Evolutionary conservation across 2,797 vertebrate species (phyloP).

Genomic region (Dendrocincla tyrannina): DNA sequence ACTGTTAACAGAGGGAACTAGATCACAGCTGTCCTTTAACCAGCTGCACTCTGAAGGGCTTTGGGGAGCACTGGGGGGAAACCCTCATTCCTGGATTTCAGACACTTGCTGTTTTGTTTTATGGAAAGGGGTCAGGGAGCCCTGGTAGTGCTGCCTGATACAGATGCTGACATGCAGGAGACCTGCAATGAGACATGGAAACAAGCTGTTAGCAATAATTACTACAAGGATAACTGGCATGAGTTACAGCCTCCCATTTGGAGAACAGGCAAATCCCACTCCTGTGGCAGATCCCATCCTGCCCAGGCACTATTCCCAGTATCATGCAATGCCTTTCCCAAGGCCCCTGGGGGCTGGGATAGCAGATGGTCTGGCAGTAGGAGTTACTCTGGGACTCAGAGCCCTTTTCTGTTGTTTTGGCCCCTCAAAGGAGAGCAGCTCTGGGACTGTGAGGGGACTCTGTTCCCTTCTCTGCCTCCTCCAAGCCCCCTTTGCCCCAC

Average conservation of each 20-base stretch:
- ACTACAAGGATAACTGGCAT: conserved; percentile 54
- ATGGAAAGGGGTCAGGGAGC: neutral
- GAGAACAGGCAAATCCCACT: neutral
- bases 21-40: neutral
- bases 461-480: neutral
- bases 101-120: neutral
- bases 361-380: conserved; percentile 23
- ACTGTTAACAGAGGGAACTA: neutral
- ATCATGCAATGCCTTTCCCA: neutral
- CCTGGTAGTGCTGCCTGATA: neutral
- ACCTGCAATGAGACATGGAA: neutral
- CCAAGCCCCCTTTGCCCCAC: neutral
- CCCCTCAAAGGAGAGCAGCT: neutral
- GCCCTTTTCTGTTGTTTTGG: neutral
- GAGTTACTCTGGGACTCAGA: neutral
- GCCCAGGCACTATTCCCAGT: neutral
- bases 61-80: neutral
- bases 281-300: neutral
- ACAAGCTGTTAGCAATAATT: conserved; percentile 63
- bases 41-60: accelerated
- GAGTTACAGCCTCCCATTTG: neutral
- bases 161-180: neutral
- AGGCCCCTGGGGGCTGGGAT: neutral
- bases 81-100: neutral
- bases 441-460: neutral